These are phyloP conservation scores for Micrasema minimum DNA, from an alignment of 1,140 invertebrate genomes.

Conservation along the genomic window DNA sequence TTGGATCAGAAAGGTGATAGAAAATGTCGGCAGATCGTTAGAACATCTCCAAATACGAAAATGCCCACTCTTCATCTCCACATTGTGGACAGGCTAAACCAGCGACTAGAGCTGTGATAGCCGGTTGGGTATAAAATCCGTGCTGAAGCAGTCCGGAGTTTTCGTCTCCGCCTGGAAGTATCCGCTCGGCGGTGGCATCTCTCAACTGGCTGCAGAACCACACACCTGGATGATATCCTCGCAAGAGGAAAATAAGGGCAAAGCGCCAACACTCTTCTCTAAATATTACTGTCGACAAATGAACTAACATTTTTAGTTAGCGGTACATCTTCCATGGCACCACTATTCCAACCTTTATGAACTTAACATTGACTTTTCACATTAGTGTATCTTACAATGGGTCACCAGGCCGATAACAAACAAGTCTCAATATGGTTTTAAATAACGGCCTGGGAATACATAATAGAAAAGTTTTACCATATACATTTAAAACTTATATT, in stretches of 20 bases:
- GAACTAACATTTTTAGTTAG: too few relatives aligned
- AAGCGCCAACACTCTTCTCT: neutral
- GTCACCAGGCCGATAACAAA: neutral
- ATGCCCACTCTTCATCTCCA: neutral
- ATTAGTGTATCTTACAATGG: too few relatives aligned
- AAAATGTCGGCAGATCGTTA: neutral
- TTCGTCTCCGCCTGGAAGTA: constrained; percentile 46
- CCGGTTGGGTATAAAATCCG: neutral
- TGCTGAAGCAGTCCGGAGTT: constrained; percentile 41
- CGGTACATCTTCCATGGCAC: too few relatives aligned
- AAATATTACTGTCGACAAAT: too few relatives aligned
- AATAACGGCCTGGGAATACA: too few relatives aligned
- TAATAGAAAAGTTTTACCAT: too few relatives aligned
- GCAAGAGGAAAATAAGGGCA: constrained; percentile 35
- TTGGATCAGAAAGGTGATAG: neutral
- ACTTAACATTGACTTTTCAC: too few relatives aligned
- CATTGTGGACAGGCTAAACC: neutral
- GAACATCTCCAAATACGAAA: neutral
- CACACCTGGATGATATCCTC: constrained; percentile 38
- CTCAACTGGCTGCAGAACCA: constrained; percentile 30
- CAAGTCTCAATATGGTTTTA: neutral
- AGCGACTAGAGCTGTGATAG: neutral
- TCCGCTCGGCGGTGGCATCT: constrained; percentile 50
- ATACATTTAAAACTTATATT: too few relatives aligned
- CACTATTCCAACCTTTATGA: too few relatives aligned